Evolutionary conservation across 2,797 vertebrate species (phyloP).

Genomic region (Premnoplex brunnescens): DNA sequence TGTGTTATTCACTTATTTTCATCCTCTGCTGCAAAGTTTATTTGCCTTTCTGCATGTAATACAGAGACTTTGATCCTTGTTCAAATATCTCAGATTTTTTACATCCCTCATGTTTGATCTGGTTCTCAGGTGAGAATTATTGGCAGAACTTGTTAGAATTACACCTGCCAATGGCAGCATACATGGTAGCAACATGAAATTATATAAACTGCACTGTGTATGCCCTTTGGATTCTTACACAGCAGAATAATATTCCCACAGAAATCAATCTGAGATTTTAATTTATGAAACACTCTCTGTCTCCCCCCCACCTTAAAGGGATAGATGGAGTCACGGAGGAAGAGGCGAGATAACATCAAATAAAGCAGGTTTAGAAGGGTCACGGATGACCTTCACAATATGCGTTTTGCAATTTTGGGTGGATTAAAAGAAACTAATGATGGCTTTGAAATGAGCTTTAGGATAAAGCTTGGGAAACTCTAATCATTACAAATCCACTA

Average conservation of each 20-base stretch:
- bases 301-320: background rate
- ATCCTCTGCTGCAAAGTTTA: slow-evolving; percentile 60
- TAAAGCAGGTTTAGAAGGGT: slow-evolving; percentile 38
- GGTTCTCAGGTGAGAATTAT: slow-evolving; percentile 42
- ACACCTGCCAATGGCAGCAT: slow-evolving; percentile 19
- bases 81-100: slow-evolving; percentile 38
- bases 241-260: slow-evolving; percentile 37
- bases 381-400: slow-evolving; percentile 67
- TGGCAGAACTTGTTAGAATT: slow-evolving; percentile 37
- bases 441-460: slow-evolving; percentile 77
- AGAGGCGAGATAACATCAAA: background rate
- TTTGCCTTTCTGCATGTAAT: background rate
- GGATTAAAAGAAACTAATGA: slow-evolving; percentile 78
- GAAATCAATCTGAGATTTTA: slow-evolving; percentile 60
- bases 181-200: background rate
- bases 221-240: slow-evolving; percentile 38
- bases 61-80: slow-evolving; percentile 37
- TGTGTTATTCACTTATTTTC: slow-evolving; percentile 51
- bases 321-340: background rate
- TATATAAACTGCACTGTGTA: background rate
- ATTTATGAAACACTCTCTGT: slow-evolving; percentile 36
- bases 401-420: slow-evolving; percentile 73
- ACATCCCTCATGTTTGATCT: slow-evolving; percentile 35
- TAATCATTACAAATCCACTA: slow-evolving; percentile 80
- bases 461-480: slow-evolving; percentile 74